Percentiles rank a stretch among this genome's conserved stretches.
phyloP scores from a whole-genome alignment of 2,113 vertebrate genomes.

The Glaucidium brasilianum region DNA sequence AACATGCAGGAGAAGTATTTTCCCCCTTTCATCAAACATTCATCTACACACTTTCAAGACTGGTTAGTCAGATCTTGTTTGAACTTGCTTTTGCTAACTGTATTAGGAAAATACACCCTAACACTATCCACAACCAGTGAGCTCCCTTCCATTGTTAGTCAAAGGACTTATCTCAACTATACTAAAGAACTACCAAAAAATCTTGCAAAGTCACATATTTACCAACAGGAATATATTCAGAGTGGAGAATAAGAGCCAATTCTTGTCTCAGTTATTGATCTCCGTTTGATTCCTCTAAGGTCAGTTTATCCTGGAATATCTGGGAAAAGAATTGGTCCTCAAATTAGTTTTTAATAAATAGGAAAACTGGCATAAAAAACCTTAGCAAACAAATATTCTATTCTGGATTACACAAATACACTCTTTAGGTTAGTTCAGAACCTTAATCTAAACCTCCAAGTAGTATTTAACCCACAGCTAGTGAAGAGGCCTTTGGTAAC shows the following conservation, averaged over 20 bases:
- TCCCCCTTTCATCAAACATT: not conserved
- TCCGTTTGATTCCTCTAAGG: not conserved
- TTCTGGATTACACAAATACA: not conserved
- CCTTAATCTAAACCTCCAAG: not conserved
- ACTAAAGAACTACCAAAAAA: not conserved
- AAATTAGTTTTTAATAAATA: not conserved
- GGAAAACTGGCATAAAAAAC: not conserved
- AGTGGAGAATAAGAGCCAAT: not conserved
- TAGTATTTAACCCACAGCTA: not conserved
- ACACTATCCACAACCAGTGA: not conserved
- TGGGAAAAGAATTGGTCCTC: not conserved
- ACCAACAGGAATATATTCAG: not conserved
- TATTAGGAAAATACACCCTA: not conserved
- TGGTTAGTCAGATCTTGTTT: not conserved
- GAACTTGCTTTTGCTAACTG: not conserved
- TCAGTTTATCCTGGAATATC: not conserved
- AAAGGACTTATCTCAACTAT: not conserved
- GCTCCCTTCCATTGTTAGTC: not conserved
- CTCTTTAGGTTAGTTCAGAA: not conserved
- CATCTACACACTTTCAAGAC: not conserved
- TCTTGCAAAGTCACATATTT: not conserved
- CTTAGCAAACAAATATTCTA: not conserved
- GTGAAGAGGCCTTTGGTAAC: not conserved
- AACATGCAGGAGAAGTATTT: not conserved
- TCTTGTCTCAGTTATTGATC: not conserved